Evolutionary conservation across 2,888 invertebrate genomes (phyloP), one percentile per base, ranked within the genome.

Genomic region (Trichacis sp.): DNA sequence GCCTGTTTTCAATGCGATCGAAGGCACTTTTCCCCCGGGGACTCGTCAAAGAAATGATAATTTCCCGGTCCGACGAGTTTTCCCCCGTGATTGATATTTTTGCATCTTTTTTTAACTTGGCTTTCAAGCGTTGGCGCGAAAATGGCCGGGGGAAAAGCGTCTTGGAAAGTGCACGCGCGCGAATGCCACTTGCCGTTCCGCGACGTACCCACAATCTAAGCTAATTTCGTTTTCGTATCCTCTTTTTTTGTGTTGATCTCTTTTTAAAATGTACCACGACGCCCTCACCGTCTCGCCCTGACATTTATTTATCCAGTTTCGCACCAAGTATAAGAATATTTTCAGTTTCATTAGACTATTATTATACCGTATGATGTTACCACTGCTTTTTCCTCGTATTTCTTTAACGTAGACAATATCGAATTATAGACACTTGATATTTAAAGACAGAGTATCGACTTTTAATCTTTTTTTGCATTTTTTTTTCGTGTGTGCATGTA

Each of bases 381-480:
- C 77, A 75, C 70, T 76, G 76, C 36, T 75, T 75, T 74, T 73
- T 69, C n/a, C n/a, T n/a, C n/a, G n/a, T n/a, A n/a, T n/a, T n/a
- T n/a, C n/a, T n/a, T n/a, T n/a, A n/a, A n/a, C n/a, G n/a, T n/a
- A n/a, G 78, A 80, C 77, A 81, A 80, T 81, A 80, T 77, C 75
- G 75, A 75, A 74, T 75, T 76, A 82, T 79, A 82, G 79, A 83
- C 82, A 83, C 81, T 81, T 80, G 81, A 82, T 79, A 82, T 78
- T 79, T 77, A 72, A 73, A 74, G 73, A 75, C 72, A 73, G 73
- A 74, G 71, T 77, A 74, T 70, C 73, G 55, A 68, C 61, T 70
- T 51, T 50, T 58, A n/a, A n/a, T n/a, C n/a, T n/a, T n/a, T n/a
- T n/a, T n/a, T n/a, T n/a, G n/a, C n/a, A n/a, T n/a, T n/a, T 60